Evolutionary conservation across 2,797 vertebrate genomes (phyloP).

Genomic region (Rhyacichthys aspro): DNA sequence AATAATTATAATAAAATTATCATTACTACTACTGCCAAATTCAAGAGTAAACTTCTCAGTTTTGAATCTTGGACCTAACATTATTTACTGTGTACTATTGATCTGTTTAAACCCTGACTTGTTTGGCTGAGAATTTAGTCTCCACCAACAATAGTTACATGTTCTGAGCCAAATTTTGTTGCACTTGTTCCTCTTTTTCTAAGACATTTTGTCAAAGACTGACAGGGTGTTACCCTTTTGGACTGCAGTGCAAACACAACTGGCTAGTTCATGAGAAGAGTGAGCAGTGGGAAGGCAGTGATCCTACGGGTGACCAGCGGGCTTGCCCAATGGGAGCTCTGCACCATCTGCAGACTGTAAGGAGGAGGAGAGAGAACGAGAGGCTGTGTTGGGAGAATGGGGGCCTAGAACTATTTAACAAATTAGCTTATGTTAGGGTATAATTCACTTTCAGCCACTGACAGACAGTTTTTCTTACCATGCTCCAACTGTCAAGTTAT

Average conservation of each 20-base stretch:
- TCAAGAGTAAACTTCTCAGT: background rate
- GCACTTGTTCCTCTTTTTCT: constrained; percentile 35
- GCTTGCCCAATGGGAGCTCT: constrained; percentile 39
- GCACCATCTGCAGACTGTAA: constrained; percentile 41
- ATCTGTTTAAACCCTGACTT: constrained; percentile 28
- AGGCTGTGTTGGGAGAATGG: background rate
- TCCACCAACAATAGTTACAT: too few species aligned
- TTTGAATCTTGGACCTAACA: constrained; percentile 6
- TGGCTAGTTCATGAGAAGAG: constrained; percentile 37
- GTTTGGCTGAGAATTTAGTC: constrained; percentile 39
- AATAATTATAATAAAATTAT: too few species aligned
- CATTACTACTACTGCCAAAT: too few species aligned
- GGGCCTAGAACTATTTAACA: background rate
- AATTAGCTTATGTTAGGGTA: background rate
- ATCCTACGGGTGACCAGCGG: constrained; percentile 33
- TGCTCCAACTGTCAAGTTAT: background rate
- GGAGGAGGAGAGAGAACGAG: constrained; percentile 6
- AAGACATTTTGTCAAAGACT: constrained; percentile 29
- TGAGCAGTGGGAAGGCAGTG: constrained; percentile 38
- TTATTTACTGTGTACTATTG: constrained; percentile 7
- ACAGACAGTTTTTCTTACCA: background rate
- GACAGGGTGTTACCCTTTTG: constrained; percentile 31
- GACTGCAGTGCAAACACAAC: constrained; percentile 47
- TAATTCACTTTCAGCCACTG: background rate
- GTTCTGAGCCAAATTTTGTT: constrained; percentile 40